These are phyloP conservation scores for Lycodopsis pacificus DNA, from an alignment of 2,797 vertebrate genomes.

Conservation along the genomic window DNA sequence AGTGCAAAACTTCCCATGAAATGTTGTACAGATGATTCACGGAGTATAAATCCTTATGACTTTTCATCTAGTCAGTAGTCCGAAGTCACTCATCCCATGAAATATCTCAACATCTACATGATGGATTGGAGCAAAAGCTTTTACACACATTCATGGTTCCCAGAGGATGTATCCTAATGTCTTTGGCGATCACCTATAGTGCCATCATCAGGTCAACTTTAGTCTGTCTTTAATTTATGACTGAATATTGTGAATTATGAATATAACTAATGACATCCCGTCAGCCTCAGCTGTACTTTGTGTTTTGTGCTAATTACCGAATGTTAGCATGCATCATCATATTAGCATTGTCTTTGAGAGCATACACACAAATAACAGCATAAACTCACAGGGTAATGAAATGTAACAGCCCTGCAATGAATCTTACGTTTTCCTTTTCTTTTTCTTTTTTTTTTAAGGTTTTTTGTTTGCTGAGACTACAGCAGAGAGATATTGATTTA, in stretches of 20 bases:
- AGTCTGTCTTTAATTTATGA: not conserved
- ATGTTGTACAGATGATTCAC: not conserved
- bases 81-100: not conserved
- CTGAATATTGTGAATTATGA: not conserved
- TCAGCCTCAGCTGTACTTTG: not conserved
- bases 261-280: not conserved
- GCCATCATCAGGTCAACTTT: not conserved
- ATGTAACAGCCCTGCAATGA: not conserved
- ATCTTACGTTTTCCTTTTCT: not conserved
- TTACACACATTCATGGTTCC: not conserved
- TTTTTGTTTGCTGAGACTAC: not conserved
- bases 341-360: not conserved
- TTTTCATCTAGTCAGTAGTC: not conserved
- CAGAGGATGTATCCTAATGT: not conserved
- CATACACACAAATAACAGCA: not conserved
- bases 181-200: not conserved
- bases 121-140: not conserved
- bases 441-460: not conserved
- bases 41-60: not conserved
- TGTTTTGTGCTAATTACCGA: not conserved
- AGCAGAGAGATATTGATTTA: not conserved
- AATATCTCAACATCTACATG: not conserved
- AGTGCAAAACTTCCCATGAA: not conserved
- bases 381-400: not conserved
- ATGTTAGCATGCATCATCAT: not conserved